Conservation (phyloP, 2,113 vertebrate genomes). For the Dicrurus megarhynchus region DNA sequence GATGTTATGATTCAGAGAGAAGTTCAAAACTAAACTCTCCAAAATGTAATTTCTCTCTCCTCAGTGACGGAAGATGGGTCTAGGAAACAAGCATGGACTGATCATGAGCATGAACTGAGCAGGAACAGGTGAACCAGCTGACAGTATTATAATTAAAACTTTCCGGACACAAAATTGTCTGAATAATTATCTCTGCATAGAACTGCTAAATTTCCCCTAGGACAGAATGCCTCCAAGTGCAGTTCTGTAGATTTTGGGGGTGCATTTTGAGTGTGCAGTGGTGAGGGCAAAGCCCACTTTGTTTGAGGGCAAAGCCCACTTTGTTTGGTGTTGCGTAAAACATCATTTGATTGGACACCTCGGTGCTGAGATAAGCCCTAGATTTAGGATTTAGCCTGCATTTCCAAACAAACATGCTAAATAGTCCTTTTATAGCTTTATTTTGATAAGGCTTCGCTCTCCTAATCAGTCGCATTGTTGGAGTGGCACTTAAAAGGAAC, state of each 20-base stretch:
- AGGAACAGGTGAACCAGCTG: neutral
- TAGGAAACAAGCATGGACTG: neutral
- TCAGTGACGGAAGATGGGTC: neutral
- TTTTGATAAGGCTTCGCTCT: neutral
- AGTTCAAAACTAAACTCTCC: neutral
- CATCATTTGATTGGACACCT: neutral
- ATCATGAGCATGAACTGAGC: neutral
- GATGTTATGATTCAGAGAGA: neutral
- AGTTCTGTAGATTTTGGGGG: neutral
- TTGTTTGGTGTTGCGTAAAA: neutral
- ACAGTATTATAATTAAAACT: neutral
- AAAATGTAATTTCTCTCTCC: neutral
- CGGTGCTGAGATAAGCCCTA: neutral
- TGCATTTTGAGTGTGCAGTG: neutral
- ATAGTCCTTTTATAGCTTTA: constrained; percentile 2
- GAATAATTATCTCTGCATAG: neutral
- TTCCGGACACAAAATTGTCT: neutral
- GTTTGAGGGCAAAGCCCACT: neutral
- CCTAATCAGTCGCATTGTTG: constrained; percentile 33
- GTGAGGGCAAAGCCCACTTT: neutral
- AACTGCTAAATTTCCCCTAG: neutral
- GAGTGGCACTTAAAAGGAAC: constrained; percentile 36
- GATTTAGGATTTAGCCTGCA: neutral
- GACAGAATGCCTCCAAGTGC: neutral
- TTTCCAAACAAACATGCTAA: constrained; percentile 3